phyloP scores from a whole-genome alignment of 2,797 vertebrate genomes.

The Sebastes cheni region DNA sequence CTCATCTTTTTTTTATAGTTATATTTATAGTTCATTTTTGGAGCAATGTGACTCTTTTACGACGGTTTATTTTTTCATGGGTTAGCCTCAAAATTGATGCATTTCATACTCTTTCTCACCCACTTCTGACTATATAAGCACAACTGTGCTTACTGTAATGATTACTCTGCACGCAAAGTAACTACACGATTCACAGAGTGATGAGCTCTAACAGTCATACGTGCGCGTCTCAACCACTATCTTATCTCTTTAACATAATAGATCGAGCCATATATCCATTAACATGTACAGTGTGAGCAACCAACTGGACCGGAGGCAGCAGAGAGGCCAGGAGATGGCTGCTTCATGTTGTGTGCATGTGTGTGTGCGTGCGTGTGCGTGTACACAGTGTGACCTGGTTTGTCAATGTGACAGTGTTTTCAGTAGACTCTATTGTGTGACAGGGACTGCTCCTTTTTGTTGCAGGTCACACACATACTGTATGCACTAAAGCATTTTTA shows the following conservation, averaged over 20 bases:
- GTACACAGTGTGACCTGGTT: neutral
- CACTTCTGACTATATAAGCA: neutral
- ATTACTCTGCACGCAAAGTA: neutral
- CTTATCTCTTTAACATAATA: neutral
- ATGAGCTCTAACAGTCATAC: neutral
- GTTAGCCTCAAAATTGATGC: neutral
- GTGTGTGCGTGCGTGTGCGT: neutral
- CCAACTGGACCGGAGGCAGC: slow-evolving; percentile 5
- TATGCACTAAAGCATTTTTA: neutral
- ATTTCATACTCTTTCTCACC: neutral
- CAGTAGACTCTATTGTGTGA: neutral
- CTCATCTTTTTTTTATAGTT: neutral
- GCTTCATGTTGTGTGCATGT: neutral
- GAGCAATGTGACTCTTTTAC: neutral
- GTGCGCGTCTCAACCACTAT: neutral
- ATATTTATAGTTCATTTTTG: neutral
- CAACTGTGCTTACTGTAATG: neutral
- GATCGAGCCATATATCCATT: neutral
- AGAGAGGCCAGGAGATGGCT: neutral
- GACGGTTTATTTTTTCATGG: neutral
- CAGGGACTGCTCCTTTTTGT: neutral
- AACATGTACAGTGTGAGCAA: slow-evolving; percentile 32
- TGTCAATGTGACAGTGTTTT: neutral
- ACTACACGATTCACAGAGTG: neutral
- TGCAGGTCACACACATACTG: neutral